Evolutionary conservation across 2,888 invertebrate species (phyloP).

Genomic region (Sinohyriopsis cumingii): DNA sequence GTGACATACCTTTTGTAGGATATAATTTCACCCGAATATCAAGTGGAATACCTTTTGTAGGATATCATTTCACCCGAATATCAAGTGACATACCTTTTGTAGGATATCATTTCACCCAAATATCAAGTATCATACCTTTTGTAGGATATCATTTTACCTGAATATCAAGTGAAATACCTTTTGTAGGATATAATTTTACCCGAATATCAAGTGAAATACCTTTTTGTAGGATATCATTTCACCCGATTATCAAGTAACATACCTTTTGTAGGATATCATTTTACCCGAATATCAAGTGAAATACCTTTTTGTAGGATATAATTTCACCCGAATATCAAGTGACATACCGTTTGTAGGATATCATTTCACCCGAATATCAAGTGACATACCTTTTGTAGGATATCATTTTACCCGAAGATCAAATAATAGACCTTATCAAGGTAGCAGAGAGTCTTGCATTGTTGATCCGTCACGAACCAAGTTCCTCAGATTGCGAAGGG

Average conservation of each 20-base stretch:
- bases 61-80: neutral
- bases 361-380: neutral
- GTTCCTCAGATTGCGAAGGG: conserved; percentile 23
- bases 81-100: neutral
- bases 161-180: neutral
- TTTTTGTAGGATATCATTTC: too few relatives aligned
- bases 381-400: conserved; percentile 19
- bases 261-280: too few relatives aligned
- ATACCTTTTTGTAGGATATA: conserved; percentile 20
- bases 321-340: conserved; percentile 30
- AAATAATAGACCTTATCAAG: conserved; percentile 24
- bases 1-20: too few relatives aligned
- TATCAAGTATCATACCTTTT: conserved; percentile 23
- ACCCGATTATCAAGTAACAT: too few relatives aligned
- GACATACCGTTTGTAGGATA: neutral
- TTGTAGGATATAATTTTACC: too few relatives aligned
- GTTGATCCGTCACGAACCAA: conserved; percentile 10
- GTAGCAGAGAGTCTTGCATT: conserved; percentile 27
- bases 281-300: neutral
- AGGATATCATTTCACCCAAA: conserved; percentile 25
- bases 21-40: too few relatives aligned
- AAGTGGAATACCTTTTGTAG: too few relatives aligned
- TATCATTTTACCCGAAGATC: conserved; percentile 23
- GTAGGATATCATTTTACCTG: neutral
- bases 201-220: too few relatives aligned